Evolutionary conservation across 2,888 invertebrate species (phyloP), one percentile per base, ranked within the genome.

Genomic region (Lutraria lutraria): DNA sequence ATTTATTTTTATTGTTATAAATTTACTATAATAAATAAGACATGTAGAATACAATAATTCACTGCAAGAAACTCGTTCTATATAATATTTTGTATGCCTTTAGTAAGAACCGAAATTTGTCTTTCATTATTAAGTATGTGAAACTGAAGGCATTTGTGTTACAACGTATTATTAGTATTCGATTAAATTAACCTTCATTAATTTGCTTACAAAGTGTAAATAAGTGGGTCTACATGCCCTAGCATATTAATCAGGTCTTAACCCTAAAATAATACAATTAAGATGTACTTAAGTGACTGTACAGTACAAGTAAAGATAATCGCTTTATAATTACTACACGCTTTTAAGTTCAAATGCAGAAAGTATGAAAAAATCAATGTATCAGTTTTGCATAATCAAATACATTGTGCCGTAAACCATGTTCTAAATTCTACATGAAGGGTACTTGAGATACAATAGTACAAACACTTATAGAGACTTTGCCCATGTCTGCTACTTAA

Each of bases 241-340:
- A 25, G n/a, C 12, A 25, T 68, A 68, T 25, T 68, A 25, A n/a
- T 10, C n/a, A 25, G n/a, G n/a, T n/a, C 25, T 3, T 68, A 68
- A 68, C 63, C 63, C 25, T n/a, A 13, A 25, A 68, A 68, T 76
- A 76, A 76, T 34, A 25, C 76, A 76, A 76, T 76, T 76, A 76
- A 76, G 25, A 76, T 15, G 31, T 15, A 29, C 12, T 76, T 34
- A 31, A 76, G 15, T 76, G 25, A 25, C 31, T 19, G 16, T 31
- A 76, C 29, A 34, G 0, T 19, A 76, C 12, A 16, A 25, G 15
- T 72, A 76, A 76, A 34, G 4, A 8, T 76, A 76, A 76, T 76
- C 76, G 31, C 76, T 76, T 76, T 76, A 76, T 34, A 19, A 76
- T 19, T 34, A 34, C 31, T 76, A 76, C 34, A 15, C 76, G 31